Base-by-base conservation (phyloP, 2,888 invertebrate genomes). In the Gymnoscelis rufifasciata region DNA sequence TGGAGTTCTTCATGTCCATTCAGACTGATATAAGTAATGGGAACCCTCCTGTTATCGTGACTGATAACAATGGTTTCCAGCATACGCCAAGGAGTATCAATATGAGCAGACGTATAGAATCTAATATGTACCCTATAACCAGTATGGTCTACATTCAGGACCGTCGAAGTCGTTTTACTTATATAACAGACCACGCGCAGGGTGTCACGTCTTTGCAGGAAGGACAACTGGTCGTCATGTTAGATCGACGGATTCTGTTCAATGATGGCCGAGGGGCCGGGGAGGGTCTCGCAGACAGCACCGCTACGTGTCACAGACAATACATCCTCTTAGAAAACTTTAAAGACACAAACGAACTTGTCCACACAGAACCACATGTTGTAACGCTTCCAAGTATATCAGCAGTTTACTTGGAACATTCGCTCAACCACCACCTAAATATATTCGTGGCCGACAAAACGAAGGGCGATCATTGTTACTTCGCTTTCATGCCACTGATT, bases 81-180 rank as follows among this genome's bases (percentile, higher is more conserved):
- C 95, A 94, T 84, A 94, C 95, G 43, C 90, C 91, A 60, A 89
- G 95, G 15, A 83, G 91, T 5, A 93, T 95, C 68, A 93, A 95
- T 28, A 92, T 93, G 45, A 90, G 92, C 47, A 93, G 95, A 56
- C 93, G 94, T 1, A 91, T 96, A 38, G 98, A 98, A 78, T 98
- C 97, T 0, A 99, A 99, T 76, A 95, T 97, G 73, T 99, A 95
- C 74, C 99, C 99, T 0, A 94, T 97, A 58, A 97, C 98, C 0
- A 93, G 94, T 7, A 93, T 94, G 89, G 93, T 94, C 1, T 97
- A 92, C 71, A 92, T 97, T 54, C 94, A 97, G 75, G 97, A 97
- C 64, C 77, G 80, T 1, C 88, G 75, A 53, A 81, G 88, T 47
- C 80, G 98, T 11, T 69, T 97, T 11, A 94, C 94, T 1, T 73